These are phyloP conservation scores for Metallyticus violacea DNA, from an alignment of 2,888 invertebrate species.

Conservation along the genomic window DNA sequence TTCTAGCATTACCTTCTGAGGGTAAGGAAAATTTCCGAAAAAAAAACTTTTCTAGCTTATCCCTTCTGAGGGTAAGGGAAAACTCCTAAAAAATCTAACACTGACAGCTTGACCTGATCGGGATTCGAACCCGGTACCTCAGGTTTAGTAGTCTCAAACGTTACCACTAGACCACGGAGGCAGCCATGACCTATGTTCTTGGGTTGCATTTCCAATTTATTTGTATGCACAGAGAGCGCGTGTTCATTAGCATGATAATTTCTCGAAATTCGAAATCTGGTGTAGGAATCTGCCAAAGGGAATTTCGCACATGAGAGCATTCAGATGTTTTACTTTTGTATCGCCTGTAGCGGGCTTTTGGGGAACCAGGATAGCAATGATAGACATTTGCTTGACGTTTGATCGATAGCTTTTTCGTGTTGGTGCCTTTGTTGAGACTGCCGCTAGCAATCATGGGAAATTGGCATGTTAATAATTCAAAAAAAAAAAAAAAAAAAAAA, in stretches of 20 bases:
- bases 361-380: too few relatives aligned
- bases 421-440: not conserved
- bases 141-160: too few relatives aligned
- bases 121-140: too few relatives aligned
- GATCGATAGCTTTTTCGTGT: not conserved
- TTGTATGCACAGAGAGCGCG: not conserved
- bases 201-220: too few relatives aligned
- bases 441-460: conserved; percentile 23
- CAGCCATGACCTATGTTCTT: not conserved
- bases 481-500: not conserved
- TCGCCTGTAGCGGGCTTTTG: not conserved
- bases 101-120: too few relatives aligned
- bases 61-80: too few relatives aligned
- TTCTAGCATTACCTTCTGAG: too few relatives aligned
- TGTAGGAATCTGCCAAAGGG: not conserved
- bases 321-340: not conserved
- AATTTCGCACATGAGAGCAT: not conserved
- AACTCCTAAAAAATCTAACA: too few relatives aligned
- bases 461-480: conserved; percentile 29
- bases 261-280: not conserved
- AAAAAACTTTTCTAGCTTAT: too few relatives aligned
- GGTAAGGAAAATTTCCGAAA: too few relatives aligned
- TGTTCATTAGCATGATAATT: not conserved
- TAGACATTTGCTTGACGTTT: not conserved
- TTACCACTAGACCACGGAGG: too few relatives aligned